A percentile compares a stretch with the other conserved stretches of the same genome.
phyloP scores from a whole-genome alignment of 2,888 invertebrate species.

The Tryphoninae sp. region DNA sequence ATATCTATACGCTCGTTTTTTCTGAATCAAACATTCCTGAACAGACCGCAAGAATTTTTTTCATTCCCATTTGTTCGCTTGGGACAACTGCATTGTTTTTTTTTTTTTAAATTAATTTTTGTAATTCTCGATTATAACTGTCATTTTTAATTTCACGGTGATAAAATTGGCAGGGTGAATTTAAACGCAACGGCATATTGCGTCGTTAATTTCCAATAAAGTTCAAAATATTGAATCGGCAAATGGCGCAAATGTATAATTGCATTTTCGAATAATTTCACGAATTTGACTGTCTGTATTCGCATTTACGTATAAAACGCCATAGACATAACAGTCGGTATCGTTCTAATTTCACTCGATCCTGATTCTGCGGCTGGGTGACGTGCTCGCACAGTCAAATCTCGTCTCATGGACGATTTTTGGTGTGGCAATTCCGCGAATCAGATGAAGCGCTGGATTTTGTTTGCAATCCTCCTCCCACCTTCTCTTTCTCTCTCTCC shows the following conservation, averaged over 20 bases:
- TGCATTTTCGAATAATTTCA: no score
- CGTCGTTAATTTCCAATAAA: no score
- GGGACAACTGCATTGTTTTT: background rate
- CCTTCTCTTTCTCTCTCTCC: conserved; percentile 29
- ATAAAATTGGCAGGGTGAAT: background rate
- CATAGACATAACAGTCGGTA: background rate
- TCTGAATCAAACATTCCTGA: conserved; percentile 37
- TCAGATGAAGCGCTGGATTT: conserved; percentile 22
- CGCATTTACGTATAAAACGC: background rate
- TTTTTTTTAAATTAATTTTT: background rate
- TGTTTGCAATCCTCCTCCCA: conserved; percentile 44
- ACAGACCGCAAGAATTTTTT: background rate
- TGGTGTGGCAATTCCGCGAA: conserved; percentile 25
- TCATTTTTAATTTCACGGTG: background rate
- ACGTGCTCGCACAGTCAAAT: conserved; percentile 73
- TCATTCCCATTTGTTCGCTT: background rate
- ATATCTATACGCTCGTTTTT: conserved; percentile 65
- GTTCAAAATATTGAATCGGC: no score
- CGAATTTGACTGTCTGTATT: background rate
- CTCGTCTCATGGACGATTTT: conserved; percentile 21
- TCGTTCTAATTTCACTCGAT: conserved; percentile 59
- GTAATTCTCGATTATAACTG: background rate
- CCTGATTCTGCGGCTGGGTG: conserved; percentile 71
- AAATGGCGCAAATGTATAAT: no score
- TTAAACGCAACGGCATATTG: background rate